Percentiles rank a stretch among this genome's conserved stretches.
Conservation (phyloP, 2,797 vertebrate genomes). For the Notamacropus eugenii region DNA sequence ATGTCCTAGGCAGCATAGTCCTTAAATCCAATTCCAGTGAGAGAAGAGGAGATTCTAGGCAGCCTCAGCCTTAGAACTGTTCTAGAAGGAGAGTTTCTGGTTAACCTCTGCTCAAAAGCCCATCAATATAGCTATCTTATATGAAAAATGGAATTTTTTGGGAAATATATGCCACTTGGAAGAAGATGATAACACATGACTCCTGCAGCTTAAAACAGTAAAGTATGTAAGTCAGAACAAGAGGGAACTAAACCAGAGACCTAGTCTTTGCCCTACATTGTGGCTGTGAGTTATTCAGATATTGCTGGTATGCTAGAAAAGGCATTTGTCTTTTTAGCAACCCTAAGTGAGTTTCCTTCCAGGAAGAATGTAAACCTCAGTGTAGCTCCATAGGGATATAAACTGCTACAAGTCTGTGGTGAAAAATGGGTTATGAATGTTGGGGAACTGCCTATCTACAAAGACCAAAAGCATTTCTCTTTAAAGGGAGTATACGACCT, state of each 20-base stretch:
- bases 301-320: neutral
- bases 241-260: neutral
- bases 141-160: neutral
- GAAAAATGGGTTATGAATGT: neutral
- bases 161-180: neutral
- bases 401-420: neutral
- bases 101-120: neutral
- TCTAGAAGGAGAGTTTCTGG: neutral
- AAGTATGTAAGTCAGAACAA: neutral
- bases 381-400: neutral
- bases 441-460: neutral
- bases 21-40: neutral
- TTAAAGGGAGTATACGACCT: neutral
- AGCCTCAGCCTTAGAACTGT: neutral
- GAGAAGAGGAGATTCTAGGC: neutral
- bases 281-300: neutral
- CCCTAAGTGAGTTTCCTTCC: neutral
- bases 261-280: neutral
- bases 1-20: neutral
- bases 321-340: neutral
- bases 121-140: neutral
- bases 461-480: neutral
- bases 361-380: neutral
- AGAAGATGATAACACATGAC: neutral
- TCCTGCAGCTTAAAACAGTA: neutral